Conservation (phyloP, 2,888 invertebrate species). For the Eupithecia pulchellata region DNA sequence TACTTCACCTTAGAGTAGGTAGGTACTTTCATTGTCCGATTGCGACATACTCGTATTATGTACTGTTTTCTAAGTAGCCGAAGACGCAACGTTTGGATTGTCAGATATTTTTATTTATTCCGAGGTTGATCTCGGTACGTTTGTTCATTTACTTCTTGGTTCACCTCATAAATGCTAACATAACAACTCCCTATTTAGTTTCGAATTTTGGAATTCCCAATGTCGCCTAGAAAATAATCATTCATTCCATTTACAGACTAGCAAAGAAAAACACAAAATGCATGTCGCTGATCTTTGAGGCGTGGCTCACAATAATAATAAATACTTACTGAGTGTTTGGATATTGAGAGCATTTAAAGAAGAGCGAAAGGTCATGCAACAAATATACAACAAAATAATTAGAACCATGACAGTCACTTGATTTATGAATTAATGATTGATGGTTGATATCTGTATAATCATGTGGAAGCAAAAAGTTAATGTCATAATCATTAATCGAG, state of each 20-base stretch:
- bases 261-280: slow-evolving; percentile 30
- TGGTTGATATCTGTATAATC: no score
- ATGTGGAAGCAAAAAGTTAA: no score
- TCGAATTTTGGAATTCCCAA: background rate
- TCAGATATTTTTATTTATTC: background rate
- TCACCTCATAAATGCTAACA: background rate
- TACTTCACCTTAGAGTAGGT: slow-evolving; percentile 32
- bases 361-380: background rate
- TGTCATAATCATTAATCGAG: background rate
- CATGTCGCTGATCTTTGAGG: slow-evolving; percentile 19
- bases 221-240: slow-evolving; percentile 21
- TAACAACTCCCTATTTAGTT: background rate
- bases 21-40: slow-evolving; percentile 31
- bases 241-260: slow-evolving; percentile 17
- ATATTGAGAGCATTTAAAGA: background rate
- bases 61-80: slow-evolving; percentile 16
- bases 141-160: no score
- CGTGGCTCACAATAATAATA: slow-evolving; percentile 9
- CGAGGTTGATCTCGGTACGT: no score
- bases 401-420: background rate
- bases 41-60: background rate
- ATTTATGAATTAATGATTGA: no score
- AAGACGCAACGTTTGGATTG: background rate
- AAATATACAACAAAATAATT: background rate
- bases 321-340: background rate